These are phyloP conservation scores for Corvus cornix DNA, from an alignment of 2,113 vertebrate species.

Conservation along the genomic window DNA sequence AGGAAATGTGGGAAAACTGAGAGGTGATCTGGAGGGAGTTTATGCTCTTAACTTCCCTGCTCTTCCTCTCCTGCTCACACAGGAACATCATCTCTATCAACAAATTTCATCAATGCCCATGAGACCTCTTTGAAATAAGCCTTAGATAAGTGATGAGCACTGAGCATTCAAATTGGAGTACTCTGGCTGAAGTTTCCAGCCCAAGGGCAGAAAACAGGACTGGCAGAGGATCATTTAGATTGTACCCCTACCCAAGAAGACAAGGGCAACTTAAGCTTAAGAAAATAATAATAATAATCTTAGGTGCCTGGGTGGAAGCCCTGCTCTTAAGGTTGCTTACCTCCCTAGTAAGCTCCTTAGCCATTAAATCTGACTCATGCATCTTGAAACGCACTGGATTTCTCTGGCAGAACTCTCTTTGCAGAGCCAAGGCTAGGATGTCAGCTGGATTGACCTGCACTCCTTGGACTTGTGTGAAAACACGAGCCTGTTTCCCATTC, in stretches of 20 bases:
- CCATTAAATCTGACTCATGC: conserved; percentile 50
- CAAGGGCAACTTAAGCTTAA: background rate
- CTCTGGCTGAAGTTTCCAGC: conserved; percentile 26
- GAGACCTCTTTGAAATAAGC: conserved; percentile 31
- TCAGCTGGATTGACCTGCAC: conserved; percentile 40
- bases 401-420: conserved; percentile 26
- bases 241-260: conserved; percentile 10
- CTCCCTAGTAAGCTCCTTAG: background rate
- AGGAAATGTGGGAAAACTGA: background rate
- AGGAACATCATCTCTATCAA: background rate
- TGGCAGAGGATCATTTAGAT: background rate
- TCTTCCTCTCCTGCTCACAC: background rate
- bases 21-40: background rate
- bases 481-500: background rate
- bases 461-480: background rate
- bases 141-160: background rate
- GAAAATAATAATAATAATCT: conserved; percentile 14
- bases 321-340: background rate
- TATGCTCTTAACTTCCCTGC: background rate
- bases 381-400: conserved; percentile 36
- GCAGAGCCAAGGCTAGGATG: conserved; percentile 26
- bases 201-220: conserved; percentile 32
- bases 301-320: background rate
- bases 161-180: background rate
- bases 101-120: background rate